These are phyloP conservation scores for Solea solea DNA, from an alignment of 2,113 vertebrate genomes.

Conservation along the genomic window DNA sequence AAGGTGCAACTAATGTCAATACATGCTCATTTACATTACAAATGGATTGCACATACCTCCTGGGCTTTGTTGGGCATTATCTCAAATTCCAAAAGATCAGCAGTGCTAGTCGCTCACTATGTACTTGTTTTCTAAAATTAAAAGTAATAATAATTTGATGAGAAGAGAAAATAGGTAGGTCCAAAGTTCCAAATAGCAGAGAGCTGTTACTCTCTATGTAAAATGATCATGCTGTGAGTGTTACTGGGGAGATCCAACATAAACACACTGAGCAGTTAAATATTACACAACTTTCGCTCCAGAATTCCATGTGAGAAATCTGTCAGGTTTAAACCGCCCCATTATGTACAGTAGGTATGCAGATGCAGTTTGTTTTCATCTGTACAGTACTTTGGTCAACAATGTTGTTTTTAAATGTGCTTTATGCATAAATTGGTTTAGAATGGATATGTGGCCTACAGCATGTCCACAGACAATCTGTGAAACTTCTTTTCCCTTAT, in stretches of 20 bases:
- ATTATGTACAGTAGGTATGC: too few species aligned
- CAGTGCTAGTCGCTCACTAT: neutral
- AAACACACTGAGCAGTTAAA: conserved; percentile 76
- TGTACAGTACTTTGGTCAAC: too few species aligned
- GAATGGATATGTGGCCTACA: too few species aligned
- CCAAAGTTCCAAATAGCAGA: neutral
- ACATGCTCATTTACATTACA: neutral
- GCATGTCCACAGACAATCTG: too few species aligned
- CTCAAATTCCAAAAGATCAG: conserved; percentile 33
- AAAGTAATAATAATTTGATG: neutral
- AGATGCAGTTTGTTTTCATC: too few species aligned
- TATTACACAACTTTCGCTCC: conserved; percentile 63
- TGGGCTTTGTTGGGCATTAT: conserved; percentile 84
- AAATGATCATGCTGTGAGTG: conserved; percentile 32
- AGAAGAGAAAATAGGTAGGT: neutral
- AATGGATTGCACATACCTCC: conserved; percentile 71
- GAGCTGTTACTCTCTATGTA: neutral
- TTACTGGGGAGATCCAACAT: conserved; percentile 74
- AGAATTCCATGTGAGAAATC: neutral
- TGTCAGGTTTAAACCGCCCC: neutral
- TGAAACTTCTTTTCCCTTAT: too few species aligned
- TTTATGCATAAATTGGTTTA: too few species aligned
- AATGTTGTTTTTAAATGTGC: too few species aligned
- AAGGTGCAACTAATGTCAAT: neutral
- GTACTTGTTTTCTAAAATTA: neutral